Base-by-base conservation (phyloP, 1,140 invertebrate genomes). In the Micrasema minimum region DNA sequence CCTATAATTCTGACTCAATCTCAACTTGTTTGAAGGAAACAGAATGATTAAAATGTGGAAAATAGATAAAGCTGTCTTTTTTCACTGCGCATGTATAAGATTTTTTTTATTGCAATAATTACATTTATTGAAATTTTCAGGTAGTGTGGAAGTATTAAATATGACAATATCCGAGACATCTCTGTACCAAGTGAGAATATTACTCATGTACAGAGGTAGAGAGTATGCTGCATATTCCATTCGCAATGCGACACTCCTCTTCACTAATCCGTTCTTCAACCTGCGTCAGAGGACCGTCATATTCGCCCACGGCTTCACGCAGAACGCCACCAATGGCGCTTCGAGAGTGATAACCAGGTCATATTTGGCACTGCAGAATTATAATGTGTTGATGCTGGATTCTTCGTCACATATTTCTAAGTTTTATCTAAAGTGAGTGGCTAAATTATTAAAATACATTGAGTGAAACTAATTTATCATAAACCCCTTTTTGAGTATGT, bases 291-390 rank as follows among this genome's bases (percentile, higher is more conserved):
- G 45, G 31, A 66, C 72, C 10, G 51, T 74, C 0, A 43, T 74
- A 14, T 74, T 41, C 22, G 31, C 55, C 2, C 67, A 69, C 26
- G 72, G 72, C 16, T 74, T 66, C 45, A 50, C 62, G 4, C 66
- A 74, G 12, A 51, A 64, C n/a, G 41, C 59, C 2, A 46, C 41
- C 11, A 18, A 18, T 20, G 20, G n/a, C 1, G 11, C 41, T 6
- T n/a, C 59, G 11, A 10, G 10, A 6, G 5, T 31, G 0, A 23
- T 64, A 1, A 16, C 43, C 9, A 41, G 31, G 7, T 18, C 20
- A 0, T 64, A 46, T n/a, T 12, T 26, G 2, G 11, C n/a, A n/a
- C 6, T 26, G 4, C 5, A 18, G 11, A 46, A 23, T 6, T 16
- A 45, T 3, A 62, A 64, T 16, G 43, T 64, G 0, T 12, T 64